Evolutionary conservation across 2,888 invertebrate species (phyloP).

Genomic region (Brachyptera risi): DNA sequence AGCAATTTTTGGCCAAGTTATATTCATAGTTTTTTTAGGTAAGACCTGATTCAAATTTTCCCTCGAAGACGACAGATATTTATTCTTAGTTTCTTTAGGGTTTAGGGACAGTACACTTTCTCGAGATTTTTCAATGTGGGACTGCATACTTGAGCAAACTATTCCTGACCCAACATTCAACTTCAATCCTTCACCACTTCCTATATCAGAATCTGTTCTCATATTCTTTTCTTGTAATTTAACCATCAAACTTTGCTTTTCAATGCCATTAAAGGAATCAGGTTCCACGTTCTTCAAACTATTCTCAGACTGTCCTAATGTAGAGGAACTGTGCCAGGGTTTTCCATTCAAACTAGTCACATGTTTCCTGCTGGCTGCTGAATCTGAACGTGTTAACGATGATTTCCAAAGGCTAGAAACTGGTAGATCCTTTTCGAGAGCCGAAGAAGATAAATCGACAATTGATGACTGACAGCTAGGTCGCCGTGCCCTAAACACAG

Average conservation of each 20-base stretch:
- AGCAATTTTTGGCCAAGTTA: constrained; percentile 9
- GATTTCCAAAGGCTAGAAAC: not conserved
- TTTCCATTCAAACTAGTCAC: not conserved
- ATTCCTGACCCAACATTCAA: not conserved
- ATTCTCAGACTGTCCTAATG: constrained; percentile 22
- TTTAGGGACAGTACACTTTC: not conserved
- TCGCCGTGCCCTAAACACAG: constrained; percentile 2
- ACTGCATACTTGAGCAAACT: not conserved
- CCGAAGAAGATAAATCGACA: not conserved
- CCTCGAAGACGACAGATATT: constrained; percentile 1
- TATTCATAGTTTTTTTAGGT: constrained; percentile 1
- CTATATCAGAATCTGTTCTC: constrained; percentile 1
- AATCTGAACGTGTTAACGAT: constrained; percentile 3
- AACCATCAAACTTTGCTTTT: constrained; percentile 6
- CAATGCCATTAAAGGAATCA: not conserved
- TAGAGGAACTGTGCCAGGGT: constrained; percentile 26
- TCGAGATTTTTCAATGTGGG: not conserved
- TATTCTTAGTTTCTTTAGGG: not conserved
- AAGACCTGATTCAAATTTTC: not conserved
- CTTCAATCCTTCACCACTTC: constrained; percentile 2
- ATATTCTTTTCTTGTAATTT: not conserved
- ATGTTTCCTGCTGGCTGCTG: not conserved
- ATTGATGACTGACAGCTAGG: not conserved
- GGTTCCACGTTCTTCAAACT: constrained; percentile 18
- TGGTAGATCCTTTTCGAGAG: not conserved